Evolutionary conservation across 2,113 vertebrate species (phyloP).

Genomic region (Tragelaphus scriptus): DNA sequence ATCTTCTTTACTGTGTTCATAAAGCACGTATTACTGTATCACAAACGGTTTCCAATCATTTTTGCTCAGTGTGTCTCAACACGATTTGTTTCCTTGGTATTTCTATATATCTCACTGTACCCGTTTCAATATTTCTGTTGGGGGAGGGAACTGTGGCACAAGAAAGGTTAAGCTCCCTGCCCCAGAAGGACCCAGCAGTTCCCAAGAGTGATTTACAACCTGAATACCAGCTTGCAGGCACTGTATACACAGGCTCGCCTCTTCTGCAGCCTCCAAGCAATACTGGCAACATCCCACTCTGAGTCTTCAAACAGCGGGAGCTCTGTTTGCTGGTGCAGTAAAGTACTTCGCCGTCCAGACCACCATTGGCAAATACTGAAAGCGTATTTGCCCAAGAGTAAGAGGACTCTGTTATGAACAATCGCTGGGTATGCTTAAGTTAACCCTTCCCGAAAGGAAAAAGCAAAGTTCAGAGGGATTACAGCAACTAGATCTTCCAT

Average conservation of each 20-base stretch:
- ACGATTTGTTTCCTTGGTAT: background rate
- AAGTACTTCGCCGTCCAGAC: background rate
- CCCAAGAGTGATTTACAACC: slow-evolving; percentile 42
- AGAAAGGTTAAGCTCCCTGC: slow-evolving; percentile 48
- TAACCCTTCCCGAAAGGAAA: slow-evolving; percentile 66
- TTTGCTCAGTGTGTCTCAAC: background rate
- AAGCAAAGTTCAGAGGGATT: slow-evolving; percentile 72
- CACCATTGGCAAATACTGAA: slow-evolving; percentile 1
- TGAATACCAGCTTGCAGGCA: slow-evolving; percentile 41
- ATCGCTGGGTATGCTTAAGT: slow-evolving; percentile 47
- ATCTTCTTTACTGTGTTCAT: background rate
- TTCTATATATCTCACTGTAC: background rate
- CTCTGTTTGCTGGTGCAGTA: slow-evolving; percentile 31
- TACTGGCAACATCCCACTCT: background rate
- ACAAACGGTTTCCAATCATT: background rate
- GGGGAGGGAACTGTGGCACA: background rate
- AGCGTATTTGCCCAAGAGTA: background rate
- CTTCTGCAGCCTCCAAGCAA: background rate
- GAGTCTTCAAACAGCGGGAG: slow-evolving; percentile 3
- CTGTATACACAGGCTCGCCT: slow-evolving; percentile 39
- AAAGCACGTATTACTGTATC: background rate
- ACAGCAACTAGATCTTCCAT: slow-evolving; percentile 33
- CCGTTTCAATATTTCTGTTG: background rate
- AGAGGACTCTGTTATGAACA: slow-evolving; percentile 34
- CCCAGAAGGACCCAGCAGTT: background rate